phyloP scores from a whole-genome alignment of 30 jellyfish, hydroid and myxozoan species.

The Cassiopea xamachana region DNA sequence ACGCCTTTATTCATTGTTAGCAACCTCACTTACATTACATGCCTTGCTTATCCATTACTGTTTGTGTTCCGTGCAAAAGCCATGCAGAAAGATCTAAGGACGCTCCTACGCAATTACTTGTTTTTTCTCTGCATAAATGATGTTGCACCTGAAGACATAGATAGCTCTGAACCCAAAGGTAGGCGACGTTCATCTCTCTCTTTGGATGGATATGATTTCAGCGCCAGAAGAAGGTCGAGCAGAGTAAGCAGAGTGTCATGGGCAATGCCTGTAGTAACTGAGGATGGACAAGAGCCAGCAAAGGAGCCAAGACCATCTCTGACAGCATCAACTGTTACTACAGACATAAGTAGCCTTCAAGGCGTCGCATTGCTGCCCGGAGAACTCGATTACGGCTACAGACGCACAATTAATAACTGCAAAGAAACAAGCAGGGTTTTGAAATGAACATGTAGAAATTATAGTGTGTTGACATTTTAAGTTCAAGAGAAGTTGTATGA shows the following conservation, averaged over 20 bases:
- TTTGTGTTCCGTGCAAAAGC: constrained; percentile 78
- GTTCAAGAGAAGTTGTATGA: too few species aligned
- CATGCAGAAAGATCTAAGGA: constrained; percentile 54
- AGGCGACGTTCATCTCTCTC: constrained; percentile 64
- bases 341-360: constrained; percentile 44
- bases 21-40: constrained; percentile 10
- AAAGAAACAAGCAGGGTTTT: not conserved
- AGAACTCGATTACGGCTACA: constrained; percentile 33
- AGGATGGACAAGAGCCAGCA: constrained; percentile 62
- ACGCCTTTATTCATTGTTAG: not conserved
- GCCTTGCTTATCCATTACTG: constrained; percentile 63
- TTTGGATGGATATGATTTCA: constrained; percentile 67
- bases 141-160: constrained; percentile 49
- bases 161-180: constrained; percentile 31
- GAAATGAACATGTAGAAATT: not conserved
- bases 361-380: constrained; percentile 56
- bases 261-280: constrained; percentile 73
- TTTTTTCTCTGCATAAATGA: constrained; percentile 28
- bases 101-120: constrained; percentile 20
- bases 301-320: constrained; percentile 63
- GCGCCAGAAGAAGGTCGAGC: constrained; percentile 68
- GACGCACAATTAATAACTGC: not conserved
- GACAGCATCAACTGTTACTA: constrained; percentile 59
- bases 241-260: constrained; percentile 59
- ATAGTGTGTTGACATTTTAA: too few species aligned